Evolutionary conservation across 2,888 invertebrate species (phyloP).

Genomic region (Drosophila mimetica): DNA sequence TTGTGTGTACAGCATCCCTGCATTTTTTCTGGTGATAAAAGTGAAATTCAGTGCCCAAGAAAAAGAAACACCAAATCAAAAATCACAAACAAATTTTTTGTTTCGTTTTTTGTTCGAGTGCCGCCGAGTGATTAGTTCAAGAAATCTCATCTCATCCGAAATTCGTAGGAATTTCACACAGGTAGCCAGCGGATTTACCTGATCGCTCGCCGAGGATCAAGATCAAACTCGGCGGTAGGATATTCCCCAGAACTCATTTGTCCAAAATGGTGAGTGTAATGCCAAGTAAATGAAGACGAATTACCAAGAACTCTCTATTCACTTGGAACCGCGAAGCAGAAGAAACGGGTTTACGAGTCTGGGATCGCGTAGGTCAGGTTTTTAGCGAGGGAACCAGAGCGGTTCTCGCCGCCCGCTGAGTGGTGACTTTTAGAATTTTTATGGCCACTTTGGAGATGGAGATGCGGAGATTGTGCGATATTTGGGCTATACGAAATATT

Average conservation of each 20-base stretch:
- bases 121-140: constrained; percentile 5
- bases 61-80: not conserved
- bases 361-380: constrained; percentile 30
- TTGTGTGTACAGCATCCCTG: constrained; percentile 26
- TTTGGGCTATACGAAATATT: constrained; percentile 1
- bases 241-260: constrained; percentile 12
- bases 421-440: constrained; percentile 18
- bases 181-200: constrained; percentile 4
- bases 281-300: not conserved
- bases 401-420: constrained; percentile 4
- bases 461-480: constrained; percentile 5
- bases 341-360: constrained; percentile 26
- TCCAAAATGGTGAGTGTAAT: constrained; percentile 22
- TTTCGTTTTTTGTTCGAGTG: constrained; percentile 45
- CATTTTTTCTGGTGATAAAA: constrained; percentile 23
- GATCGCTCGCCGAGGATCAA: not conserved
- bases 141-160: constrained; percentile 8
- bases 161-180: constrained; percentile 29
- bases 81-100: constrained; percentile 21
- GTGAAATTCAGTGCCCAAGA: constrained; percentile 23
- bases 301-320: constrained; percentile 19
- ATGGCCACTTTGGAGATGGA: not conserved
- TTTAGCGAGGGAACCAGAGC: constrained; percentile 29
- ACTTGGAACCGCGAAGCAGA: constrained; percentile 1
- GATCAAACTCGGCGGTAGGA: not conserved